Conservation (phyloP, 2,888 invertebrate genomes). For the Cantharis nigra region DNA sequence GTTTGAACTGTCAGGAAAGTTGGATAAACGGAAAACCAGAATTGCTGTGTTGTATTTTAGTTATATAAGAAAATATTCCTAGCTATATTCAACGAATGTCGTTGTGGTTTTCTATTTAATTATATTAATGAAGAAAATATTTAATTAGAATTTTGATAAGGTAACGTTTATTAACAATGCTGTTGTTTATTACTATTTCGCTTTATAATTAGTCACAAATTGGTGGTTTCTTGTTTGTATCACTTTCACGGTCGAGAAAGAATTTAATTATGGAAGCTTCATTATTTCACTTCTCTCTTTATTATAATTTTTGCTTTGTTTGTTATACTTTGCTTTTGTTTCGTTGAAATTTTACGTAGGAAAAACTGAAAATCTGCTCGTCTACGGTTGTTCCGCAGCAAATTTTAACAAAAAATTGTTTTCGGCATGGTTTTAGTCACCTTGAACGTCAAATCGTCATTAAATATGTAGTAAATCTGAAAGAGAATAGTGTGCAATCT, state of each 20-base stretch:
- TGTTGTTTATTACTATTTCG: slow-evolving; percentile 9
- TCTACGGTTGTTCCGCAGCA: not conserved
- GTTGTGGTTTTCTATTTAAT: slow-evolving; percentile 54
- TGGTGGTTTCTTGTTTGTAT: not conserved
- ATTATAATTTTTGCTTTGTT: not conserved
- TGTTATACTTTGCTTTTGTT: too few species aligned
- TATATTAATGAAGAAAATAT: slow-evolving; percentile 54
- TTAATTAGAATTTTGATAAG: slow-evolving; percentile 59
- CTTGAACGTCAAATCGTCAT: slow-evolving; percentile 12
- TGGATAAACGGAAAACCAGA: slow-evolving; percentile 52
- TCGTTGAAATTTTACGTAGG: not conserved
- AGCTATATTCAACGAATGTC: slow-evolving; percentile 48
- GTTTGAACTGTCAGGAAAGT: slow-evolving; percentile 53
- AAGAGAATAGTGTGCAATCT: slow-evolving; percentile 1
- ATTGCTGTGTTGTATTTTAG: slow-evolving; percentile 52
- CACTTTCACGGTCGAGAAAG: not conserved
- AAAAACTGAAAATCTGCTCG: not conserved
- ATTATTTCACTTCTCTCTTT: not conserved
- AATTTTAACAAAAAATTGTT: not conserved
- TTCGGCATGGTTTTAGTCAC: not conserved
- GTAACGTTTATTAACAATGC: slow-evolving; percentile 20
- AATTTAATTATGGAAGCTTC: not conserved
- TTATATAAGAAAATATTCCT: slow-evolving; percentile 50
- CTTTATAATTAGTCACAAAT: not conserved
- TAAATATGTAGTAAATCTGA: slow-evolving; percentile 15